A percentile compares a stretch with the other conserved stretches of the same genome.
Conservation (phyloP, 2,113 vertebrate genomes). For the Sinocyclocheilus anshuiensis region DNA sequence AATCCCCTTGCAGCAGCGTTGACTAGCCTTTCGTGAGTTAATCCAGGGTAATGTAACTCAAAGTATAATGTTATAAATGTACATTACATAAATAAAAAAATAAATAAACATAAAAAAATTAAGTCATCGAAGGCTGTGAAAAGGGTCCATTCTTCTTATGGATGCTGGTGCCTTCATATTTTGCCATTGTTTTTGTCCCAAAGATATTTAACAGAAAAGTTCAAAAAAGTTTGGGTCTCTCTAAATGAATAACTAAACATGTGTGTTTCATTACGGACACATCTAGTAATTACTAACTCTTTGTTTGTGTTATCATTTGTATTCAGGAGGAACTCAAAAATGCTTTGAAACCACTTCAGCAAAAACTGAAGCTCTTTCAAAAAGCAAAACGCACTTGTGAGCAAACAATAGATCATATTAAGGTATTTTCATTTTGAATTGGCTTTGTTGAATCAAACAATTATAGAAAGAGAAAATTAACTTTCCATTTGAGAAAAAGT, state of each 20-base stretch:
- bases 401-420: constrained; percentile 72
- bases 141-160: neutral
- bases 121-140: neutral
- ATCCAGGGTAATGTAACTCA: neutral
- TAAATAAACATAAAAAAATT: too few relatives aligned
- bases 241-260: neutral
- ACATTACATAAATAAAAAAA: neutral
- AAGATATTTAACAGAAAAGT: neutral
- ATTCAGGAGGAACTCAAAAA: constrained; percentile 75
- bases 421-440: constrained; percentile 66
- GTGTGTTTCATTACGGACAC: neutral
- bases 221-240: neutral
- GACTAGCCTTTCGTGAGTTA: neutral
- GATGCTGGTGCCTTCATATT: neutral
- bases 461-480: neutral
- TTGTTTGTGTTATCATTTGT: neutral
- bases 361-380: constrained; percentile 71
- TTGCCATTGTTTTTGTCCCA: neutral
- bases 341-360: constrained; percentile 73
- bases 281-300: neutral
- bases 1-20: too few relatives aligned
- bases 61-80: neutral
- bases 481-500: neutral
- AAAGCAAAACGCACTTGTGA: constrained; percentile 68
- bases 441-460: neutral